Percentiles rank a stretch among this genome's conserved stretches.
These are phyloP conservation scores for Litoditis marina DNA, from an alignment of 2,888 invertebrate species.

Conservation along the genomic window DNA sequence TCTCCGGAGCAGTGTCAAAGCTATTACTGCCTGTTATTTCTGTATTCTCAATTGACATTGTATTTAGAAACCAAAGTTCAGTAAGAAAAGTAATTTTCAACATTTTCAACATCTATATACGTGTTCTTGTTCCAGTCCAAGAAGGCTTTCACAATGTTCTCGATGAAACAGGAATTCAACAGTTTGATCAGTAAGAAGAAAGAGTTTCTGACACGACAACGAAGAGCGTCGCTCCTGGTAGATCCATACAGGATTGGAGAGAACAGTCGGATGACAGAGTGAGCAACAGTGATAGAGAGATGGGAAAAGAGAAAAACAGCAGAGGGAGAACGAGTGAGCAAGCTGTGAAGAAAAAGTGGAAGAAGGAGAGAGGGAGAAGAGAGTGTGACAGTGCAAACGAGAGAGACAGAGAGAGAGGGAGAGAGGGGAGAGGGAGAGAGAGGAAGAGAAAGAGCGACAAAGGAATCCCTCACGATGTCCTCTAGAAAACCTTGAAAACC, in stretches of 20 bases:
- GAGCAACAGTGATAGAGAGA: slow-evolving; percentile 1
- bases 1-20: no score
- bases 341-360: not conserved
- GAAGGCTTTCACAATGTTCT: slow-evolving; percentile 9
- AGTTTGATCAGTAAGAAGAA: slow-evolving; percentile 26
- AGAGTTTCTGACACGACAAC: slow-evolving; percentile 31
- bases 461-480: not conserved
- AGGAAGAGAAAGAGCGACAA: not conserved
- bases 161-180: slow-evolving; percentile 22
- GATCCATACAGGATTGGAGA: slow-evolving; percentile 25
- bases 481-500: not conserved
- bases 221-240: slow-evolving; percentile 33
- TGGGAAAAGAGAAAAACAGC: not conserved
- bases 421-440: not conserved
- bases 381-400: not conserved
- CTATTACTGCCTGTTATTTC: no score
- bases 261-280: slow-evolving; percentile 31
- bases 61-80: no score
- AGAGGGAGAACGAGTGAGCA: not conserved
- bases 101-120: no score
- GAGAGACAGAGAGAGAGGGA: not conserved
- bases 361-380: not conserved
- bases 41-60: no score
- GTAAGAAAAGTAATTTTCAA: no score
- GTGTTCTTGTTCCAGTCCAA: slow-evolving; percentile 8